Conservation (phyloP, 2,797 vertebrate genomes). For the Pygocentrus nattereri region DNA sequence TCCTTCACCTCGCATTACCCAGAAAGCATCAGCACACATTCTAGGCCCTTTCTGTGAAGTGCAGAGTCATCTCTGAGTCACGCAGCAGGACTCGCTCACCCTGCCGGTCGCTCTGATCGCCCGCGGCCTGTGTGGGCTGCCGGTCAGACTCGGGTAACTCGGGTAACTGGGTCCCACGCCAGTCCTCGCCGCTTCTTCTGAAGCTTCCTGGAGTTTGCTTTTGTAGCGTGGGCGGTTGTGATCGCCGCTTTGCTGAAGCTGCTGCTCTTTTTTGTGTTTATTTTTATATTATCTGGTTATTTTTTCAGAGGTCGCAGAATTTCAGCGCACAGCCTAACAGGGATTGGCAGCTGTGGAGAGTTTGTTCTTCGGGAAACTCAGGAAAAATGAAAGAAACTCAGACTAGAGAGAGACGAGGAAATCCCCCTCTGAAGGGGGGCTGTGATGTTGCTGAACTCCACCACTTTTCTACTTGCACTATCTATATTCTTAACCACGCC, state of each 20-base stretch:
- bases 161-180: neutral
- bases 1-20: constrained; percentile 46
- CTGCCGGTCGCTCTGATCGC: neutral
- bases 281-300: neutral
- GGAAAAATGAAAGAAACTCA: no score
- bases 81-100: neutral
- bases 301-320: neutral
- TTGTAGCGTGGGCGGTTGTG: neutral
- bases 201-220: neutral
- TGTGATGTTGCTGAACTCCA: no score
- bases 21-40: constrained; percentile 20
- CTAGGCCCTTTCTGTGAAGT: neutral
- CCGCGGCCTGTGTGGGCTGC: neutral
- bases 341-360: no score
- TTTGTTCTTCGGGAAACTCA: no score
- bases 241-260: neutral
- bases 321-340: no score
- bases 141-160: no score
- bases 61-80: constrained; percentile 17
- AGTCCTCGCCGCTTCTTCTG: neutral
- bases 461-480: no score
- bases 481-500: no score
- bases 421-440: no score
- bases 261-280: neutral
- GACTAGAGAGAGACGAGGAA: no score